Conservation (phyloP, 2,888 invertebrate species). For the Campopleginae sp. region DNA sequence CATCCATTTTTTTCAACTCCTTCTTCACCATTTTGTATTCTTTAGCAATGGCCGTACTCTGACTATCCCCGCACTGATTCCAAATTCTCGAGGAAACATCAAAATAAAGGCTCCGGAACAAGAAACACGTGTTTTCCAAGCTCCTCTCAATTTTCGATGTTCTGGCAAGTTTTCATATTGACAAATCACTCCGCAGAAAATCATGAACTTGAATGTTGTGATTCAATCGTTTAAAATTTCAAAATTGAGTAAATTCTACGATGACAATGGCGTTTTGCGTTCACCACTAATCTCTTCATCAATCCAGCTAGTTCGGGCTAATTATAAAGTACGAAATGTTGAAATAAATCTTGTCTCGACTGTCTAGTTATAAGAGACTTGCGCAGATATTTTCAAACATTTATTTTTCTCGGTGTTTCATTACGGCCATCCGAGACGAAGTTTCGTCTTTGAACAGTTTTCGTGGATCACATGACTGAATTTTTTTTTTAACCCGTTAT, state of each 20-base stretch:
- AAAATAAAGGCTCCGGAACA: background rate
- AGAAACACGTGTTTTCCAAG: background rate
- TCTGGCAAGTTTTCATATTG: background rate
- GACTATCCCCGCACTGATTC: background rate
- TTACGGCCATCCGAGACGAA: slow-evolving; percentile 51
- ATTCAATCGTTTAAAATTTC: background rate
- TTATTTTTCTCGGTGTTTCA: slow-evolving; percentile 28
- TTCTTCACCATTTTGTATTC: slow-evolving; percentile 21
- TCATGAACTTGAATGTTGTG: background rate
- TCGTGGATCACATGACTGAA: slow-evolving; percentile 29
- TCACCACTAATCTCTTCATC: background rate
- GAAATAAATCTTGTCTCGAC: slow-evolving; percentile 16
- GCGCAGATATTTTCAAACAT: slow-evolving; percentile 41
- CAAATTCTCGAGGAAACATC: background rate
- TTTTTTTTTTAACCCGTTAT: slow-evolving; percentile 8
- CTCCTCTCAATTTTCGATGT: background rate
- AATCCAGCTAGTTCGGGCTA: background rate
- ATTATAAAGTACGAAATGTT: slow-evolving; percentile 4
- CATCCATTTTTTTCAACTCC: background rate
- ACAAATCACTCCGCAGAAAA: background rate
- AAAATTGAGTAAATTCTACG: background rate
- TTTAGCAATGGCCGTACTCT: slow-evolving; percentile 10
- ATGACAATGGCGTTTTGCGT: background rate
- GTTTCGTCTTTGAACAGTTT: slow-evolving; percentile 48
- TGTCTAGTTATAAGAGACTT: slow-evolving; percentile 4